Conservation (phyloP, 2,797 vertebrate species). For the Helostoma temminkii region DNA sequence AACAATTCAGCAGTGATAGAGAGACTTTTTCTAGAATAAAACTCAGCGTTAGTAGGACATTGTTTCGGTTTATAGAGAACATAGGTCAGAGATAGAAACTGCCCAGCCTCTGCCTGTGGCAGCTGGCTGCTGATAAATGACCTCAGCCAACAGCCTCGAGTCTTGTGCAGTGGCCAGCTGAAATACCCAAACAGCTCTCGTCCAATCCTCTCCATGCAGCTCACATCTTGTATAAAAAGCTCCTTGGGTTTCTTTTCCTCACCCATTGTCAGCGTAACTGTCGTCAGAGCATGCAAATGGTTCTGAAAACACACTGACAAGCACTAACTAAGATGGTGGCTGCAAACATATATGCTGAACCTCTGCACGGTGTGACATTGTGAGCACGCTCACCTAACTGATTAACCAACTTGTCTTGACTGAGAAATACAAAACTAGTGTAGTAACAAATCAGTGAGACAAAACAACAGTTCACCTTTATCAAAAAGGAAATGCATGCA, state of each 20-base stretch:
- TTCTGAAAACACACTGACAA: too few species aligned
- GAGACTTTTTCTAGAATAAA: constrained; percentile 49
- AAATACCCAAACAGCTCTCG: constrained; percentile 46
- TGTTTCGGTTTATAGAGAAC: constrained; percentile 66
- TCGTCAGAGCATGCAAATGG: constrained; percentile 33
- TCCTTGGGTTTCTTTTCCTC: constrained; percentile 33
- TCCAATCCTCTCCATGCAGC: constrained; percentile 38
- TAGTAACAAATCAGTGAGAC: neutral
- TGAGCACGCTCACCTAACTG: too few species aligned
- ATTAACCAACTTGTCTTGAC: too few species aligned
- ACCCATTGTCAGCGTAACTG: constrained; percentile 33
- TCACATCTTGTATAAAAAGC: constrained; percentile 27
- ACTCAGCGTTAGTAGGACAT: constrained; percentile 57
- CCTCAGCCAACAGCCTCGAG: constrained; percentile 58
- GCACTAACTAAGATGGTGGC: neutral
- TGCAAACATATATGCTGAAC: neutral
- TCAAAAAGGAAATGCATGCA: neutral
- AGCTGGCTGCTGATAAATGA: constrained; percentile 70
- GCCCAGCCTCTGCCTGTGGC: constrained; percentile 45
- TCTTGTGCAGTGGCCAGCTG: constrained; percentile 54
- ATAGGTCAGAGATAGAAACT: constrained; percentile 67
- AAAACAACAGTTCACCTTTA: neutral
- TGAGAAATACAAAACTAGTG: too few species aligned
- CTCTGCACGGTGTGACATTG: too few species aligned
- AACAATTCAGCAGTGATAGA: constrained; percentile 57